Evolutionary conservation across 2,888 invertebrate genomes (phyloP), one percentile per base, ranked within the genome.

Genomic region (Biston stratarius): DNA sequence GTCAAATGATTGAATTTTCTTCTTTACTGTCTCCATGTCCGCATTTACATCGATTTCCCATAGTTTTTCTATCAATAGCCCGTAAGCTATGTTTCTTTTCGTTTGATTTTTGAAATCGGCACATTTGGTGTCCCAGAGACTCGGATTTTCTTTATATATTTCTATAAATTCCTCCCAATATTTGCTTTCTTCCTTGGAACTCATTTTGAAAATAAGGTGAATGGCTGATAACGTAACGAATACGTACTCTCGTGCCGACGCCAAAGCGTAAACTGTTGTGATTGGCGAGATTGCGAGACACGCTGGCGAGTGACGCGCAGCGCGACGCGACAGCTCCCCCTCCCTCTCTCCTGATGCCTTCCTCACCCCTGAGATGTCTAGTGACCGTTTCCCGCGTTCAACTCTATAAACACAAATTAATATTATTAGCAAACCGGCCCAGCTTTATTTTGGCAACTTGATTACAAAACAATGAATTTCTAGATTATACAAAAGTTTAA

Each of bases 141-240:
- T 66, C 0, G 64, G 67, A 45, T 63, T 59, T 55, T 72, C 72
- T 67, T 53, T 53, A 14, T 53, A 70, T 1, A 70, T 49, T 42
- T 67, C 44, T n/a, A 72, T 45, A 9, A 72, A 66, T 11, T 72
- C 70, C 0, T 14, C 12, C 72, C 72, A 72, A 49, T 66, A 62
- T 11, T 45, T 5, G 6, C 0, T 33, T 9, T 38, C 15, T 36
- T 33, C 56, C 0, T 45, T 12, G 7, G 44, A 34, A 7, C 12
- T 6, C 52, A 64, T 52, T 64, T 51, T 56, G 40, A 5, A 24
- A 24, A 40, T 36, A 11, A 11, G 5, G 3, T 57, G 34, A 11
- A 36, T 5, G 33, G 5, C 8, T 8, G 36, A 10, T 8, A 12
- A 5, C 42, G 42, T 2, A 24, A 56, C 11, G 66, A 61, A 69